A percentile compares a stretch with the other conserved stretches of the same genome.
Conservation (phyloP, 2,888 invertebrate genomes). For the Ochlodes sylvanus region DNA sequence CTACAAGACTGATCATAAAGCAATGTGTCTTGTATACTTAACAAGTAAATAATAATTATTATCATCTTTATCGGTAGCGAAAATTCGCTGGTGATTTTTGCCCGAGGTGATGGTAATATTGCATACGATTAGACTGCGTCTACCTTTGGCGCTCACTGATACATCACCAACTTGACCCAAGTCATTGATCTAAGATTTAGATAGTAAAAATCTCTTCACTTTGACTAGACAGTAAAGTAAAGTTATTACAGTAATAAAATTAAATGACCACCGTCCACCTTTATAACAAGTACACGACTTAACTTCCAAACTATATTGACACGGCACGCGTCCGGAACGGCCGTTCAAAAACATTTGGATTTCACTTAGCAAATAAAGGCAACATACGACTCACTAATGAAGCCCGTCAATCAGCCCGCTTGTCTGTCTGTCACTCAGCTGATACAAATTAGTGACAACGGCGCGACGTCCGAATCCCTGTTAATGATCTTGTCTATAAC, state of each 20-base stretch:
- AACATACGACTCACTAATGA: slow-evolving; percentile 63
- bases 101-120: too few species aligned
- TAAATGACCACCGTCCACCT: not conserved
- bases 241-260: not conserved
- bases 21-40: too few species aligned
- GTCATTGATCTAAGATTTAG: not conserved
- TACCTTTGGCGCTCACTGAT: too few species aligned
- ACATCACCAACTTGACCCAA: not conserved
- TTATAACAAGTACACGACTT: not conserved
- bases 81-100: too few species aligned
- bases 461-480: slow-evolving; percentile 53
- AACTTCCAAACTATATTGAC: slow-evolving; percentile 17
- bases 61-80: too few species aligned
- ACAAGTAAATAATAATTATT: too few species aligned
- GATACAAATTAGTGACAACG: slow-evolving; percentile 74
- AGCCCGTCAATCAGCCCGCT: slow-evolving; percentile 74
- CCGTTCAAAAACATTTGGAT: slow-evolving; percentile 36
- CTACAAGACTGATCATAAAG: too few species aligned
- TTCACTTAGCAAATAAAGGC: slow-evolving; percentile 46
- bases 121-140: too few species aligned
- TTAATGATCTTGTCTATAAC: slow-evolving; percentile 66
- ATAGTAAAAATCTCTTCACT: not conserved
- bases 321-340: not conserved
- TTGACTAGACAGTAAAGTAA: not conserved
- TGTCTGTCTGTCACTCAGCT: slow-evolving; percentile 63